phyloP scores from a whole-genome alignment of 2,888 invertebrate genomes.

The Nemoura dubitans region DNA sequence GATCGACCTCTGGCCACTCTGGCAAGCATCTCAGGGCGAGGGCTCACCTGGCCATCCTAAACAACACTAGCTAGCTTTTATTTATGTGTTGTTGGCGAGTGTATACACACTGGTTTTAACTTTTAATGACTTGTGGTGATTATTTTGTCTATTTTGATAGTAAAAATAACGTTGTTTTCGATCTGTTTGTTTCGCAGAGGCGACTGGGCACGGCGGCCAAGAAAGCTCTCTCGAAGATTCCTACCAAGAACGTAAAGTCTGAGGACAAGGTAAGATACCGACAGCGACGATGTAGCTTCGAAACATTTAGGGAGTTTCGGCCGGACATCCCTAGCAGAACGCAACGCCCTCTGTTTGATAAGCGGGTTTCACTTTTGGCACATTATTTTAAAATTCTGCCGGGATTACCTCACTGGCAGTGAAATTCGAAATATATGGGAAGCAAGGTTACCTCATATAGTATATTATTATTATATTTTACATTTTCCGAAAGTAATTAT shows the following conservation, averaged over 20 bases:
- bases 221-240: conserved; percentile 92
- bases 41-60: too few relatives aligned
- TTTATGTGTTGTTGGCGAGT: too few relatives aligned
- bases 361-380: neutral
- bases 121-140: neutral
- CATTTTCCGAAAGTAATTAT: too few relatives aligned
- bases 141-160: neutral
- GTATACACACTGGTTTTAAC: neutral
- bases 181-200: conserved; percentile 69
- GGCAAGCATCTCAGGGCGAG: neutral
- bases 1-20: neutral
- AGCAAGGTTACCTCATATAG: neutral
- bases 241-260: conserved; percentile 85
- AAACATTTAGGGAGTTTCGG: too few relatives aligned
- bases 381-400: neutral
- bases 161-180: neutral
- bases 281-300: neutral
- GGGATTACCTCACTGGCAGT: neutral
- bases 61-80: too few relatives aligned
- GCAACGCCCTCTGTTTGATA: neutral
- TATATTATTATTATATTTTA: too few relatives aligned
- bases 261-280: conserved; percentile 79
- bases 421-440: neutral
- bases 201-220: conserved; percentile 91
- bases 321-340: too few relatives aligned